phyloP scores from a whole-genome alignment of 1,140 invertebrate genomes.

The Rhizoglyphus robini region DNA sequence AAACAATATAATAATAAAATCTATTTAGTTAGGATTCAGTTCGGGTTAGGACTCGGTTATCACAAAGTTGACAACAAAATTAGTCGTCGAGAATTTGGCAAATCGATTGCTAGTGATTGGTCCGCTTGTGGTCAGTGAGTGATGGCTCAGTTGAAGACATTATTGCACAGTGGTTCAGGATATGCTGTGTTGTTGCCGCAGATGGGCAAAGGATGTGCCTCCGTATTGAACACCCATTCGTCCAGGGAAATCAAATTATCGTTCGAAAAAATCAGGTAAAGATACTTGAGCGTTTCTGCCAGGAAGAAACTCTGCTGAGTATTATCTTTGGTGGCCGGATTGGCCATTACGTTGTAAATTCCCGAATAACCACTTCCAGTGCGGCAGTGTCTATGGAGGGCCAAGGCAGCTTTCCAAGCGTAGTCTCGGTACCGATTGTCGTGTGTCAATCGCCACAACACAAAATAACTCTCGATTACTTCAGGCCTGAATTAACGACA shows the following conservation, averaged over 20 bases:
- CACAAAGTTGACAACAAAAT: too few relatives aligned
- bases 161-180: not conserved
- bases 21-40: too few relatives aligned
- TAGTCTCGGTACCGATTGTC: slow-evolving; percentile 91
- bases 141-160: too few relatives aligned
- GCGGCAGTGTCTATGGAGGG: slow-evolving; percentile 81
- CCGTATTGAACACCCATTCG: slow-evolving; percentile 97
- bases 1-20: too few relatives aligned
- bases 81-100: too few relatives aligned
- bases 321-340: slow-evolving; percentile 70
- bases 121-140: too few relatives aligned
- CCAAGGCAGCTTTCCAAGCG: slow-evolving; percentile 92
- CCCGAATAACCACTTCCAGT: slow-evolving; percentile 77
- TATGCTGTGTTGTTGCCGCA: slow-evolving; percentile 28
- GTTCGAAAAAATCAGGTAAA: slow-evolving; percentile 91
- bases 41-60: too few relatives aligned
- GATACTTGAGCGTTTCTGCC: slow-evolving; percentile 98
- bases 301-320: slow-evolving; percentile 97
- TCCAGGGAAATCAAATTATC: slow-evolving; percentile 78
- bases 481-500: slow-evolving; percentile 91
- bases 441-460: slow-evolving; percentile 88
- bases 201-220: slow-evolving; percentile 91
- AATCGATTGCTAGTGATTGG: too few relatives aligned
- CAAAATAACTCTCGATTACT: slow-evolving; percentile 92
- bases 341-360: slow-evolving; percentile 79